Percentiles rank a stretch among this genome's conserved stretches.
phyloP scores from a whole-genome alignment of 2,888 invertebrate genomes.

The Alloplasta piceator region DNA sequence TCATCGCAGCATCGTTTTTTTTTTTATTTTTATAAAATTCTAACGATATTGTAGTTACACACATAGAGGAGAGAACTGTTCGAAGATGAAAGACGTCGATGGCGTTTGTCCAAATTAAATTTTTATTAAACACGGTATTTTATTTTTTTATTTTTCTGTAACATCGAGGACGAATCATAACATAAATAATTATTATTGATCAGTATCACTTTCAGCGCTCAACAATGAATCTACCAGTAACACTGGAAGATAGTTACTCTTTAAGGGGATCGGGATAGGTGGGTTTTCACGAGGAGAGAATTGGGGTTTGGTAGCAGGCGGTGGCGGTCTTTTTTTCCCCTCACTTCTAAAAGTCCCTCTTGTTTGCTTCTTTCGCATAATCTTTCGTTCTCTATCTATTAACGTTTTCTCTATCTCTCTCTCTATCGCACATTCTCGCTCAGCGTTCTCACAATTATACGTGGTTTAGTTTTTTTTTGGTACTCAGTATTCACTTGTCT shows the following conservation, averaged over 20 bases:
- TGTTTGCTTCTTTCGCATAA: conserved; percentile 46
- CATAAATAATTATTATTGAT: conserved; percentile 82
- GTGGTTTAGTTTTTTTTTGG: conserved; percentile 69
- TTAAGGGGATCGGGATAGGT: conserved; percentile 69
- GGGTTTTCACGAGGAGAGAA: neutral
- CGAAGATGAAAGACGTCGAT: conserved; percentile 62
- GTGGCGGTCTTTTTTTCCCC: conserved; percentile 65
- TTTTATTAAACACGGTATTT: conserved; percentile 82
- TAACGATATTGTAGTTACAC: conserved; percentile 34
- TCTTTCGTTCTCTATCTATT: conserved; percentile 56
- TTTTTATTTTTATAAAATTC: conserved; percentile 34
- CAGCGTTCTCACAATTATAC: conserved; percentile 69
- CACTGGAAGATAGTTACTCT: conserved; percentile 81
- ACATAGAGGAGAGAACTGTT: conserved; percentile 28
- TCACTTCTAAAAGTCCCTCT: conserved; percentile 64
- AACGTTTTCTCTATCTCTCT: conserved; percentile 49
- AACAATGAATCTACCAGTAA: conserved; percentile 82
- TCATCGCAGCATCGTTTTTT: conserved; percentile 15
- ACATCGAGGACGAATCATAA: conserved; percentile 83
- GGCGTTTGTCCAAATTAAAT: conserved; percentile 82
- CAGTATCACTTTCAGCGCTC: conserved; percentile 83
- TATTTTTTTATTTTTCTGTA: conserved; percentile 77
- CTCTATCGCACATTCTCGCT: conserved; percentile 65
- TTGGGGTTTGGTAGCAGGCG: conserved; percentile 63
- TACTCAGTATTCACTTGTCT: conserved; percentile 66